Conservation (phyloP, 2,888 invertebrate genomes). For the Andrena minutula region DNA sequence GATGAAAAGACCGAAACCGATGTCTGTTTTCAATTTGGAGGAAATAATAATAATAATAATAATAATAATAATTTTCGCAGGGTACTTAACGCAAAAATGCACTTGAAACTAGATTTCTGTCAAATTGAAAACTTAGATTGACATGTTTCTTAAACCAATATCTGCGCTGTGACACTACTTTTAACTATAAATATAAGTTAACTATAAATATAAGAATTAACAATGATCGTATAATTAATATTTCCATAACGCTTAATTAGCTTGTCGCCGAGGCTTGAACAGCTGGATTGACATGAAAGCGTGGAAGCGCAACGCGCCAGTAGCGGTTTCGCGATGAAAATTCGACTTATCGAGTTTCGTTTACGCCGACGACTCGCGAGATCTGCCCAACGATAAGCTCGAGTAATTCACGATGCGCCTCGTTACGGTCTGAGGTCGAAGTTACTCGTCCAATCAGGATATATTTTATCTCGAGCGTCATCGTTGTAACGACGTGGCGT, state of each 20-base stretch:
- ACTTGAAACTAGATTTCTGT: no score
- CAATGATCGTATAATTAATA: constrained; percentile 24
- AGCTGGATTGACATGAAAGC: background rate
- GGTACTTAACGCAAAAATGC: no score
- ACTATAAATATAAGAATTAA: constrained; percentile 10
- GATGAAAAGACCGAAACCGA: no score
- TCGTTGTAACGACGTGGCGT: constrained; percentile 78
- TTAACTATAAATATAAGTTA: no score
- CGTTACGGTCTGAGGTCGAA: constrained; percentile 79
- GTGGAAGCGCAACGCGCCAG: background rate
- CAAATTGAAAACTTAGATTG: no score
- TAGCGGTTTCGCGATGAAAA: constrained; percentile 7
- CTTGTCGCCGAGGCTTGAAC: background rate
- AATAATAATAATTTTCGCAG: no score
- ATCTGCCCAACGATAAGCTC: constrained; percentile 77
- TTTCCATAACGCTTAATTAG: constrained; percentile 27
- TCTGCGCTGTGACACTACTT: no score
- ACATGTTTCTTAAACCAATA: no score
- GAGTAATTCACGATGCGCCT: constrained; percentile 76
- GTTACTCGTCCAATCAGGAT: constrained; percentile 80
- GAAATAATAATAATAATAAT: no score
- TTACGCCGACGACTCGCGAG: constrained; percentile 71
- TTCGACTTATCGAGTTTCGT: constrained; percentile 9
- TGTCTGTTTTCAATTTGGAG: no score
- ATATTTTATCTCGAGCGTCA: constrained; percentile 79